Base-by-base conservation (phyloP, 2,888 invertebrate genomes). In the Troides aeacus region DNA sequence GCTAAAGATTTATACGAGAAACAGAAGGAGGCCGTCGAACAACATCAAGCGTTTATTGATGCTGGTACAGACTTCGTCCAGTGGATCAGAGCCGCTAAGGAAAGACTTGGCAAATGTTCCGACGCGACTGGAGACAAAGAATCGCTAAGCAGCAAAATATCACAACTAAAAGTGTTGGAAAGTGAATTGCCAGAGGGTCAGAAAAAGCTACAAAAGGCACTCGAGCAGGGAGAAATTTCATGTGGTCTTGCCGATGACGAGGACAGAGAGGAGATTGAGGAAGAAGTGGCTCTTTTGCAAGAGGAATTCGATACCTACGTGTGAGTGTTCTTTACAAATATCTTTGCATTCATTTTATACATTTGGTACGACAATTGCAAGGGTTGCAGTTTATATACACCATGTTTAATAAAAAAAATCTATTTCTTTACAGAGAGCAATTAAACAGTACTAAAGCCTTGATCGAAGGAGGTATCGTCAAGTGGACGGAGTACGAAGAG, bases 401-500 rank as follows among this genome's bases (percentile, higher is more conserved):
- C 2, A 56, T 3, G 5, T 36, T 24, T 24, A 15, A 56, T 12
- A 30, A 61, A 56, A 30, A 61, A 56, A 17, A 7, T 46, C 2
- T 10, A 21, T 8, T 21, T 46, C 46, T 12, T 57, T 42, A 12
- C n/a, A 95, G 96, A 60, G 97, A 97, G 77, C 95, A 95, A 71
- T 87, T 98, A 7, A 95, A 95, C 78, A 96, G 94, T 78, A 96
- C 97, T 2, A 97, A 97, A 89, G 94, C 94, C 74, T 90, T 96
- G 58, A 93, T 98, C 64, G 98, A 98, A 89, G 94, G 96, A 73
- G 98, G 97, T 78, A 97, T 98, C 81, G 97, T 97, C 0, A 97
- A 97, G 84, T 98, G 98, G 98, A 97, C 97, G 0, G 98, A 98
- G 86, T 98, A 98, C 83, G 97, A 98, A 89, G 97, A 97, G 85